Evolutionary conservation across 2,797 vertebrate species (phyloP), one percentile per base, ranked within the genome.

Genomic region (Euphonia xanthogaster): DNA sequence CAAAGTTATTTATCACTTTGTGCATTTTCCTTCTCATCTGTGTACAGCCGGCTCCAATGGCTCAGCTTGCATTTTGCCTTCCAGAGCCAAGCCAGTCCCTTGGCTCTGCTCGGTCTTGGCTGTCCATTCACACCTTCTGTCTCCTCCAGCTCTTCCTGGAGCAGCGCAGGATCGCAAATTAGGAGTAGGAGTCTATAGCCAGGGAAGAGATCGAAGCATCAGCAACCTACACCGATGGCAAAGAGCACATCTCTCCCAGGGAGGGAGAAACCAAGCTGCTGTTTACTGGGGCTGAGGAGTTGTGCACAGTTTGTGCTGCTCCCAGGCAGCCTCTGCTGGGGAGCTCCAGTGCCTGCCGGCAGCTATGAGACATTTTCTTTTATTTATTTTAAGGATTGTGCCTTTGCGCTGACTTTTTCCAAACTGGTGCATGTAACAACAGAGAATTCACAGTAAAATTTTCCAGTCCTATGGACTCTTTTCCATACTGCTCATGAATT

Each of bases 1-100:
- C 87, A 58, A 95, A 97, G 97, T 97, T 97, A 97, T 97, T 97
- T 97, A 97, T 96, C 96, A 97, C 97, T 97, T 96, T 96, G 95
- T 96, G 96, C 96, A 94, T 97, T 97, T 97, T 97, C 97, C 94
- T 97, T 96, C 97, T 97, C 97, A 97, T 97, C 96, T 97, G 96
- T 95, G 96, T 96, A 96, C 97, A 96, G 95, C 94, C 87, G 77
- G 95, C 97, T 97, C 97, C 96, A 97, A 97, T 94, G 94, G 97
- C 97, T 97, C 97, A 97, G 96, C 94, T 97, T 97, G 97, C 96
- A 27, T 96, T 97, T 96, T 97, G 94, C 95, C 96, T 97, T 77
- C 53, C 86, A 79, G 91, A 96, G 94, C 94, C 94, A 97, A 97
- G 94, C 96, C 93, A 95, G 90, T 96, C 96, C 95, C 92, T 97